Evolutionary conservation across 2,113 vertebrate genomes (phyloP).

Genomic region (Platanista minor): DNA sequence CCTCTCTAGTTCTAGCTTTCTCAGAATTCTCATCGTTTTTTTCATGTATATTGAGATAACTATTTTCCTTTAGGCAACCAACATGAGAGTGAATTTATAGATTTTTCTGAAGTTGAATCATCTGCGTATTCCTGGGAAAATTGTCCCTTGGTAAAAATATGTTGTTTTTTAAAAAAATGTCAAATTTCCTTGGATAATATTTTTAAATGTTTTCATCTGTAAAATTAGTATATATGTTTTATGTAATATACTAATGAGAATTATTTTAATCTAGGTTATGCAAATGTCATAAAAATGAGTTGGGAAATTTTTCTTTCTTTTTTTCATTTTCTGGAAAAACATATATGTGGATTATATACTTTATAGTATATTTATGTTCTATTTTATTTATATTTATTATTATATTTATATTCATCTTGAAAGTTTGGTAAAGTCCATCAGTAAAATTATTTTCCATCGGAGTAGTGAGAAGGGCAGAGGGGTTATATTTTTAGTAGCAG

Average conservation of each 20-base stretch:
- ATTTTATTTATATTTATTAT: not conserved
- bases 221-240: not conserved
- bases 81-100: not conserved
- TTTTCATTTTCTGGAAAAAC: not conserved
- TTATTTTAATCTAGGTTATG: not conserved
- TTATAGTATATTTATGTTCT: not conserved
- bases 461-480: not conserved
- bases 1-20: not conserved
- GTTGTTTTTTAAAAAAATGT: not conserved
- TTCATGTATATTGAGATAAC: not conserved
- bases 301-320: not conserved
- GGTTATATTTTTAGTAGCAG: not conserved
- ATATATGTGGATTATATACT: not conserved
- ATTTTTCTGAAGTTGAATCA: slow-evolving; percentile 15
- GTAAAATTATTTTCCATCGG: not conserved
- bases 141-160: not conserved
- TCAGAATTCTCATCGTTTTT: not conserved
- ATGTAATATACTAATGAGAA: not conserved
- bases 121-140: not conserved
- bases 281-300: not conserved
- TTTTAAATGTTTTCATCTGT: not conserved
- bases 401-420: not conserved
- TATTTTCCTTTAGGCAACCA: not conserved
- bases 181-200: not conserved
- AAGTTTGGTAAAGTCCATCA: not conserved